Evolutionary conservation across 2,888 invertebrate species (phyloP).

Genomic region (Clitarchus hookeri): DNA sequence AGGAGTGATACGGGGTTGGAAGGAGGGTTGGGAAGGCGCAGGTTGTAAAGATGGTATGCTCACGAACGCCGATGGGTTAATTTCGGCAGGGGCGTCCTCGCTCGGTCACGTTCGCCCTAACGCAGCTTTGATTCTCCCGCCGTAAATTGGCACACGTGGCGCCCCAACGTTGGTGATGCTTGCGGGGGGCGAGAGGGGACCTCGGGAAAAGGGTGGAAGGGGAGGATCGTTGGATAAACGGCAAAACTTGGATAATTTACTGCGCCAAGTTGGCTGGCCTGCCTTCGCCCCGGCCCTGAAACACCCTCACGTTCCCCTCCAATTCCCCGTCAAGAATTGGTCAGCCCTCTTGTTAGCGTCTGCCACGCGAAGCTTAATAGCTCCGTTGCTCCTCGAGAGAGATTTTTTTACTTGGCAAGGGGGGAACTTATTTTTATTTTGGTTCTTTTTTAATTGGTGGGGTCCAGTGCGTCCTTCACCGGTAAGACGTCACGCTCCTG

Average conservation of each 20-base stretch:
- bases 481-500: too few relatives aligned
- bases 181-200: too few relatives aligned
- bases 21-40: too few relatives aligned
- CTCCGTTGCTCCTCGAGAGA: not conserved
- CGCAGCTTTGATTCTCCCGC: not conserved
- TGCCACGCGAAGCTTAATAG: not conserved
- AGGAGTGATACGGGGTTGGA: too few relatives aligned
- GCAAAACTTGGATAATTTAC: slow-evolving; percentile 8
- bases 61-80: too few relatives aligned
- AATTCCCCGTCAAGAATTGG: not conserved
- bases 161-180: too few relatives aligned
- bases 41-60: too few relatives aligned
- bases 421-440: too few relatives aligned
- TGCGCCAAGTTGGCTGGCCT: slow-evolving; percentile 4
- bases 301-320: not conserved
- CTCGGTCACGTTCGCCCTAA: not conserved
- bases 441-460: too few relatives aligned
- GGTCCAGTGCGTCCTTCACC: too few relatives aligned
- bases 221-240: not conserved
- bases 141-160: not conserved
- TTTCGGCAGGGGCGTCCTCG: not conserved
- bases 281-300: not conserved
- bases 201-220: not conserved
- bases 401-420: too few relatives aligned
- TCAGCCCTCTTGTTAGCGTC: not conserved